A percentile compares a stretch with the other conserved stretches of the same genome.
Conservation (phyloP, 2,797 vertebrate species). For the Fistularia commersonii region DNA sequence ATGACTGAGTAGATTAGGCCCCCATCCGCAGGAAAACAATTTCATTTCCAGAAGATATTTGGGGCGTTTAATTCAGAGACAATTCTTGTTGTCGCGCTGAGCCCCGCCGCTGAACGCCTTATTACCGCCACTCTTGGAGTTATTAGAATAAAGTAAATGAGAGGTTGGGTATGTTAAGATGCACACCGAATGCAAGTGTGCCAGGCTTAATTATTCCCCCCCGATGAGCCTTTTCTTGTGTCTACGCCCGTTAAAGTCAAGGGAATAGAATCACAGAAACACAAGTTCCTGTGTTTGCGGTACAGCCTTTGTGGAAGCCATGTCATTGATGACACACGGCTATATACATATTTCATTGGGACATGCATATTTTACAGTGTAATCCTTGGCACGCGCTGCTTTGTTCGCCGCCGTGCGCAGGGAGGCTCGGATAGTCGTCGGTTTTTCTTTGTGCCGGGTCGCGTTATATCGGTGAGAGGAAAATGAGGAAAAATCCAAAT, state of each 20-base stretch:
- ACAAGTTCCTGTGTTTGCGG: slow-evolving; percentile 41
- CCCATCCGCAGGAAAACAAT: slow-evolving; percentile 72
- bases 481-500: slow-evolving; percentile 27
- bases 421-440: slow-evolving; percentile 28
- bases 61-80: slow-evolving; percentile 72
- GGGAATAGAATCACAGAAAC: slow-evolving; percentile 53
- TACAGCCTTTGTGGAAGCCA: slow-evolving; percentile 58
- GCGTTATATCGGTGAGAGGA: slow-evolving; percentile 24
- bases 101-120: slow-evolving; percentile 46
- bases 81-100: slow-evolving; percentile 57
- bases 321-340: slow-evolving; percentile 68
- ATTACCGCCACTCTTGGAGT: slow-evolving; percentile 58
- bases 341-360: slow-evolving; percentile 71
- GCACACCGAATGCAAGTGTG: slow-evolving; percentile 58
- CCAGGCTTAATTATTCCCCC: slow-evolving; percentile 69
- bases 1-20: slow-evolving; percentile 79
- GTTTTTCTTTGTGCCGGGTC: slow-evolving; percentile 37
- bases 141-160: slow-evolving; percentile 67
- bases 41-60: slow-evolving; percentile 76
- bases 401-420: slow-evolving; percentile 47
- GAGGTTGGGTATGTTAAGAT: slow-evolving; percentile 52
- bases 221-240: slow-evolving; percentile 63
- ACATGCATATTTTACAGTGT: slow-evolving; percentile 72
- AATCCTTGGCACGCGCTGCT: slow-evolving; percentile 62
- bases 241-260: slow-evolving; percentile 67